A percentile compares a stretch with the other conserved stretches of the same genome.
Conservation (phyloP, 2,888 invertebrate genomes). For the Digitonthophagus gazella region DNA sequence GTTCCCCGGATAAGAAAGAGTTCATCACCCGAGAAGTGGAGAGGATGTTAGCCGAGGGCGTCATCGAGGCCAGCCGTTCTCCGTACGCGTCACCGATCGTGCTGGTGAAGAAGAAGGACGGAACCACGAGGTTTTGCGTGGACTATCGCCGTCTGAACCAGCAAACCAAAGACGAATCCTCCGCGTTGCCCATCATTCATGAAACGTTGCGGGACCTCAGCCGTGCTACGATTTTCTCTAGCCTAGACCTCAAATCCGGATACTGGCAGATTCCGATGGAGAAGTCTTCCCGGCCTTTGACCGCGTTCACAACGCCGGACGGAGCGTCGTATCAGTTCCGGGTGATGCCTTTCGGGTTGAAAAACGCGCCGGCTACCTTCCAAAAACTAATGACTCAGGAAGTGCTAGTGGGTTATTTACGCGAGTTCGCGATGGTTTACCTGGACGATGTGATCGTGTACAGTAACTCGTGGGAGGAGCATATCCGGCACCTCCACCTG, state of each 20-base stretch:
- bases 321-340: slow-evolving; percentile 37
- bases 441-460: slow-evolving; percentile 41
- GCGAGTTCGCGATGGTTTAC: slow-evolving; percentile 33
- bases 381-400: slow-evolving; percentile 37
- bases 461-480: slow-evolving; percentile 31
- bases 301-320: slow-evolving; percentile 38
- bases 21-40: no score
- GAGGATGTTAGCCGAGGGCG: slow-evolving; percentile 27
- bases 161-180: no score
- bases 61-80: slow-evolving; percentile 32
- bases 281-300: slow-evolving; percentile 28
- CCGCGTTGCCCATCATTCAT: no score
- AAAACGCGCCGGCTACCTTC: slow-evolving; percentile 32
- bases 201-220: no score
- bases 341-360: no score
- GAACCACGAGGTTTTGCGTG: slow-evolving; percentile 31
- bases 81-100: slow-evolving; percentile 31
- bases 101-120: slow-evolving; percentile 33
- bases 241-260: slow-evolving; percentile 38
- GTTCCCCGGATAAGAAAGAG: no score
- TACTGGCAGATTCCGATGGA: slow-evolving; percentile 42
- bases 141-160: no score
- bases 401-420: slow-evolving; percentile 30
- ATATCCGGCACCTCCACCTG: slow-evolving; percentile 28
- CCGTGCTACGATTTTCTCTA: slow-evolving; percentile 35